Evolutionary conservation across 2,888 invertebrate species (phyloP), one percentile per base, ranked within the genome.

Genomic region (Agrochola macilenta): DNA sequence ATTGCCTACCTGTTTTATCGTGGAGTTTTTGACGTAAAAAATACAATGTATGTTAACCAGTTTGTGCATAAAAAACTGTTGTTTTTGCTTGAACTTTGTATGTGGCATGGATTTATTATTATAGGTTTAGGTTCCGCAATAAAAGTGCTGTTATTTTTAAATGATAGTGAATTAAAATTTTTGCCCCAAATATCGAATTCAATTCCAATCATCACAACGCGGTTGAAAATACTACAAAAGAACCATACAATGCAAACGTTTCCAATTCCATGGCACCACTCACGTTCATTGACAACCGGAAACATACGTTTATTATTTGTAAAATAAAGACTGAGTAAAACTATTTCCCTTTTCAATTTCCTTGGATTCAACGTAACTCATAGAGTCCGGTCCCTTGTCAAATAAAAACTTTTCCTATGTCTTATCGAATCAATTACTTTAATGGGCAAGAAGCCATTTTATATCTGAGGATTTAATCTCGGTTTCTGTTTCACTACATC

Each of bases 381-480:
- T 94, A 94, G 91, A 92, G 90, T 89, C 86, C 88, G 89, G 94
- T 95, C 96, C 95, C 95, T 94, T 94, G 95, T 95, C 95, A 95
- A 96, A 95, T 94, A 93, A 92, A 95, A 95, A 96, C 93, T 95
- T 96, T 94, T 91, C 92, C 92, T 92, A 92, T 94, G 93, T 95
- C 94, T 94, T 95, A 94, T 95, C 91, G 93, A 95, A 95, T 95
- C 96, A 95, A 95, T 96, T 95, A 95, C 95, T 93, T 91, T 94
- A 94, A 95, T 94, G 92, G 94, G 89, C 88, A 91, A 90, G 92
- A 91, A 93, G 90, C 90, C 89, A 90, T 91, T 93, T 92, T 92
- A 91, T 93, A 88, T 92, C 89, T 91, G 87, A 61, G 89, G 90
- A 90, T 91, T 91, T 89, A 88, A 88, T 89, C 87, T 89, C 79